These are phyloP conservation scores for Siderastrea siderea DNA, from an alignment of 92 coral and sea anemone genomes.

Conservation along the genomic window DNA sequence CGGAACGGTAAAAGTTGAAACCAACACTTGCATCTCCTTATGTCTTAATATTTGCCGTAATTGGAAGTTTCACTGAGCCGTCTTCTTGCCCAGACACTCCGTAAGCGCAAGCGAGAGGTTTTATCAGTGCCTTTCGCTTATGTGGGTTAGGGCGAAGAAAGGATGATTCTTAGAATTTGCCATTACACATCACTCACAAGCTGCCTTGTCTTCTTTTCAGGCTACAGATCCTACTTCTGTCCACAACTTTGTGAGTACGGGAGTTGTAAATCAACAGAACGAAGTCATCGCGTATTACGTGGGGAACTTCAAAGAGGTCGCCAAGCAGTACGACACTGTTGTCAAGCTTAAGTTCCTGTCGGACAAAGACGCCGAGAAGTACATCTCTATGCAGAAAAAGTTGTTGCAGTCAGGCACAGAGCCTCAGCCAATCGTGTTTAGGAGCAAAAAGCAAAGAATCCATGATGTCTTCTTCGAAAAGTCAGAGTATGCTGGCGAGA, in stretches of 20 bases:
- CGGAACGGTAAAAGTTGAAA: constrained; percentile 60
- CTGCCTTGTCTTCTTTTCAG: background rate
- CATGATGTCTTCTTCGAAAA: constrained; percentile 42
- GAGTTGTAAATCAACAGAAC: constrained; percentile 49
- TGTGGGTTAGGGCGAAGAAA: too few species aligned
- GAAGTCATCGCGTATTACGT: constrained; percentile 64
- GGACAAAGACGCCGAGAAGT: constrained; percentile 51
- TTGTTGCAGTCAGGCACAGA: background rate
- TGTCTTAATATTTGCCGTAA: too few species aligned
- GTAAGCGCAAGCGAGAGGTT: too few species aligned
- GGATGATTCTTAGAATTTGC: too few species aligned
- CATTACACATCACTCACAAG: too few species aligned
- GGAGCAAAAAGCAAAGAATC: constrained; percentile 31
- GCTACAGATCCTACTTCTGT: constrained; percentile 31
- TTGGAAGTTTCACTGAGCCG: too few species aligned
- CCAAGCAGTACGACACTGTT: constrained; percentile 56
- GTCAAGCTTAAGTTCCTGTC: constrained; percentile 55
- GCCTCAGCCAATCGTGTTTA: constrained; percentile 38
- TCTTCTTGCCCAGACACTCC: too few species aligned
- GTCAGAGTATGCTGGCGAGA: constrained; percentile 31
- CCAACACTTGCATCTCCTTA: too few species aligned
- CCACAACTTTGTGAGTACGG: constrained; percentile 65
- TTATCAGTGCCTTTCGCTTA: too few species aligned
- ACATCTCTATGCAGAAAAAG: background rate
- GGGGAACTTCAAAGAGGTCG: constrained; percentile 32